Evolutionary conservation across 2,113 vertebrate species (phyloP).

Genomic region (Sclerurus mexicanus): DNA sequence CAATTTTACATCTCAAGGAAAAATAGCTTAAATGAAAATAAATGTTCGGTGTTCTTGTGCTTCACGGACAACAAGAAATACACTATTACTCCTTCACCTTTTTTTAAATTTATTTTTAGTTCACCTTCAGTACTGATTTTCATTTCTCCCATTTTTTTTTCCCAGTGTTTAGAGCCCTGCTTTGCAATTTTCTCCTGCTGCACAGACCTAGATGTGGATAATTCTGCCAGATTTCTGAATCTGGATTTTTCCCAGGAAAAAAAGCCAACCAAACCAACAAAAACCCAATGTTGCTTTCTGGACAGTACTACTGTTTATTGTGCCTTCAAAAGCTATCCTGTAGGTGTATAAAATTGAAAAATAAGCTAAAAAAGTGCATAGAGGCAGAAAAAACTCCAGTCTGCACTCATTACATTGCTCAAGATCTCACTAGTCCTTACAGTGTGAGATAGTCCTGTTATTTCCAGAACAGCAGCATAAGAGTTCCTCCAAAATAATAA

Average conservation of each 20-base stretch:
- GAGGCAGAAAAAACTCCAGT: not conserved
- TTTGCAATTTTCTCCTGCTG: not conserved
- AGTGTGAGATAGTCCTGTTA: not conserved
- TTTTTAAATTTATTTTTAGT: not conserved
- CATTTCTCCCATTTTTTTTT: not conserved
- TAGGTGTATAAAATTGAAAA: not conserved
- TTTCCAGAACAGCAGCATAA: not conserved
- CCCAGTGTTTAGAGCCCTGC: not conserved
- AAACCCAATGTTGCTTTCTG: not conserved
- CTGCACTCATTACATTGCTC: not conserved
- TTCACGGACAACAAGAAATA: not conserved
- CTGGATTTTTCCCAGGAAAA: not conserved
- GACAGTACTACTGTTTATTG: too few species aligned
- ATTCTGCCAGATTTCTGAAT: not conserved
- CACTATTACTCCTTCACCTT: fast-evolving
- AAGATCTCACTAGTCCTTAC: not conserved
- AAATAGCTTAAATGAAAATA: not conserved
- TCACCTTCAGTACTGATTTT: not conserved
- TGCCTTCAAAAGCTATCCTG: not conserved
- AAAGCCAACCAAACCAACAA: not conserved
- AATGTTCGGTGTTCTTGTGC: not conserved
- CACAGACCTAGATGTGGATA: not conserved
- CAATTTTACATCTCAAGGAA: not conserved
- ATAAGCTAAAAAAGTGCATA: not conserved
- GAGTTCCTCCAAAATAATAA: not conserved